Percentiles rank a stretch among this genome's conserved stretches.
Conservation (phyloP, 2,797 vertebrate genomes). For the Sphenodon punctatus region DNA sequence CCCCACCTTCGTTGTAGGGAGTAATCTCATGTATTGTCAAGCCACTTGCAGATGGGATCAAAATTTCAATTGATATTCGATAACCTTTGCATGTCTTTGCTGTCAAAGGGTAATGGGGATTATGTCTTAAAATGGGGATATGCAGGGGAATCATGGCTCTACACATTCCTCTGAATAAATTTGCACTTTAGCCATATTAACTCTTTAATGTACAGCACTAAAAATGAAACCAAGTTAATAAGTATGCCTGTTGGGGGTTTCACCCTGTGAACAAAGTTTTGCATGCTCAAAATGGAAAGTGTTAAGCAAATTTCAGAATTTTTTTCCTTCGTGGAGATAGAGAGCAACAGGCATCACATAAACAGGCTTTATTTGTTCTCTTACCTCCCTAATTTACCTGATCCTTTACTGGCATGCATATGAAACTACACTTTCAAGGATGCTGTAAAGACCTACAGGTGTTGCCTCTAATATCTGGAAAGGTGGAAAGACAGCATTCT, state of each 20-base stretch:
- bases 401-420: slow-evolving; percentile 52
- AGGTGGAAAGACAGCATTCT: neutral
- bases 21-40: too few relatives aligned
- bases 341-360: too few relatives aligned
- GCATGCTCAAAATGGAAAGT: neutral
- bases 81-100: too few relatives aligned
- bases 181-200: neutral
- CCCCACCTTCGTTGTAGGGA: too few relatives aligned
- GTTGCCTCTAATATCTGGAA: too few relatives aligned
- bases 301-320: neutral
- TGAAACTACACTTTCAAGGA: slow-evolving; percentile 35
- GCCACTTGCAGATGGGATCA: too few relatives aligned
- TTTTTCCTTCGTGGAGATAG: neutral
- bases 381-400: slow-evolving; percentile 40
- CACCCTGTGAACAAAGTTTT: accelerated
- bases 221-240: neutral
- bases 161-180: too few relatives aligned
- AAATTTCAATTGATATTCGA: too few relatives aligned
- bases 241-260: neutral
- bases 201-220: neutral
- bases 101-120: too few relatives aligned
- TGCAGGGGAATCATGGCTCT: too few relatives aligned
- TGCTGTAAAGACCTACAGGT: neutral
- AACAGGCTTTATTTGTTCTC: too few relatives aligned
- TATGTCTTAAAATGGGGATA: too few relatives aligned